Percentiles rank a stretch among this genome's conserved stretches.
Conservation (phyloP, 2,797 vertebrate species). For the Leucoraja ocellata region DNA sequence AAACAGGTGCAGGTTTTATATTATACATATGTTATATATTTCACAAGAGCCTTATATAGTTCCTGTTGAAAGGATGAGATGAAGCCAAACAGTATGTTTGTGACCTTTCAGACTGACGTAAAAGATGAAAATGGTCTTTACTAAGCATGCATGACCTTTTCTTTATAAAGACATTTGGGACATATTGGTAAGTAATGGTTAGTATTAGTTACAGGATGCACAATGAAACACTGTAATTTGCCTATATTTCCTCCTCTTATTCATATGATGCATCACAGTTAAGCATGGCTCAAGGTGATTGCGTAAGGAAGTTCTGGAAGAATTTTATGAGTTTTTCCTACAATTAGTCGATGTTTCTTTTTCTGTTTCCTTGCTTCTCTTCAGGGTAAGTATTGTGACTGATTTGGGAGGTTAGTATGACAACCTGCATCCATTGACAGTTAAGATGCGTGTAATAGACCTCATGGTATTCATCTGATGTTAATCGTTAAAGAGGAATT, state of each 20-base stretch:
- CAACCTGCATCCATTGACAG: neutral
- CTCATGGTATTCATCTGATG: neutral
- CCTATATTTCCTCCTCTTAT: neutral
- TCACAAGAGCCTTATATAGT: neutral
- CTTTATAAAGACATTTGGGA: neutral
- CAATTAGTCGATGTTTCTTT: neutral
- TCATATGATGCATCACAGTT: neutral
- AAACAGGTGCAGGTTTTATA: neutral
- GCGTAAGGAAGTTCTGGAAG: neutral
- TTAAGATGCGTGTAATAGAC: no score
- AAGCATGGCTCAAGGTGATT: neutral
- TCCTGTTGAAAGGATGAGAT: neutral
- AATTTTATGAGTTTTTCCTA: neutral
- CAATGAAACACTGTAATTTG: neutral
- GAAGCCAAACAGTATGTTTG: neutral
- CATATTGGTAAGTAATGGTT: neutral
- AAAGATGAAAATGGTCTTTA: neutral
- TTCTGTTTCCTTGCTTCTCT: neutral
- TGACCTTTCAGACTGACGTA: neutral
- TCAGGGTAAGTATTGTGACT: neutral
- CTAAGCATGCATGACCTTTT: neutral
- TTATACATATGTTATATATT: neutral
- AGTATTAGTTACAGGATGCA: neutral
- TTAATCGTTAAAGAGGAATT: neutral
- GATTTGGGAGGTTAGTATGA: neutral